phyloP scores from a whole-genome alignment of 2,888 invertebrate genomes.

The Clistopyga incitator region DNA sequence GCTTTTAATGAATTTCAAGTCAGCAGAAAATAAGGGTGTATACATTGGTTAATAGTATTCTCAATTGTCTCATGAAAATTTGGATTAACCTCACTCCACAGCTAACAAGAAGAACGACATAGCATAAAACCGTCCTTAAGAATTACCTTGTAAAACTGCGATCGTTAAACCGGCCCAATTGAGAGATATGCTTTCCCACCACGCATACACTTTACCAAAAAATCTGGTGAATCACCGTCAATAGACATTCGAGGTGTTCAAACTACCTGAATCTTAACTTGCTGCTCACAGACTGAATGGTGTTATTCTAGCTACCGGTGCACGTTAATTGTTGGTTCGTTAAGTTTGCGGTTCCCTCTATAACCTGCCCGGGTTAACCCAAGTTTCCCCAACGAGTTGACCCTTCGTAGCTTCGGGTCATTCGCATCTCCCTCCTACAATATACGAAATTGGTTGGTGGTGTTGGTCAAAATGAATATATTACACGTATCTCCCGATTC shows the following conservation, averaged over 20 bases:
- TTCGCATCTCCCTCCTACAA: conserved; percentile 36
- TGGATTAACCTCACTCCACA: not conserved
- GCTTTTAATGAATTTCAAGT: not conserved
- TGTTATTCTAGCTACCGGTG: conserved; percentile 1
- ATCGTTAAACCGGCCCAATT: not conserved
- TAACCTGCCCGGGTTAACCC: conserved; percentile 34
- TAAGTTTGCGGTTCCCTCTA: conserved; percentile 43
- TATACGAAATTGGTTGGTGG: conserved; percentile 46
- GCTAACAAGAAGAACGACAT: not conserved
- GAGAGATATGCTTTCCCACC: conserved; percentile 12
- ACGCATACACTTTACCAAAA: not conserved
- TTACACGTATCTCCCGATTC: not conserved
- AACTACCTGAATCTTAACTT: conserved; percentile 1
- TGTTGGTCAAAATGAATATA: not conserved
- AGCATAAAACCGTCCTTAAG: not conserved
- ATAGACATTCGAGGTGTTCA: not conserved
- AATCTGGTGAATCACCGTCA: not conserved
- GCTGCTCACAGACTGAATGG: not conserved
- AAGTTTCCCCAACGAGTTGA: conserved; percentile 29
- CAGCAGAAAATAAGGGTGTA: no score
- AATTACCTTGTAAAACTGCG: no score
- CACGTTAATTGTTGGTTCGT: conserved; percentile 48
- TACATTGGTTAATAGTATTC: no score
- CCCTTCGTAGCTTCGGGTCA: conserved; percentile 21
- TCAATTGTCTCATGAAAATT: not conserved